Percentiles rank a stretch among this genome's conserved stretches.
Evolutionary conservation across 1,140 invertebrate genomes (phyloP).

Genomic region (Bradysia coprophila): DNA sequence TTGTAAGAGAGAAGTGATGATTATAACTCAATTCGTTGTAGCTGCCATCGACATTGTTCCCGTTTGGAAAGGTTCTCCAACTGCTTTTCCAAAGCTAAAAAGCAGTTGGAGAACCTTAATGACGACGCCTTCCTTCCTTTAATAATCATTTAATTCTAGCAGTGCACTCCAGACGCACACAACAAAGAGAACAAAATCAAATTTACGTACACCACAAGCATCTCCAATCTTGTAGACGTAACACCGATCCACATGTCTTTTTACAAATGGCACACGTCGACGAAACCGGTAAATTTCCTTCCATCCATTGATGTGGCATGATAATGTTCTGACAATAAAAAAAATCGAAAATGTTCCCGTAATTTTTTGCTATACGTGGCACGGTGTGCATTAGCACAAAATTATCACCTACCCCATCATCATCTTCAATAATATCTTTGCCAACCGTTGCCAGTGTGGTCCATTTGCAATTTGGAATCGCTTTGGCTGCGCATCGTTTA

Average conservation of each 20-base stretch:
- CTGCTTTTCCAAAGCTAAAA: no score
- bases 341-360: neutral
- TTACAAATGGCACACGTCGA: conserved; percentile 89
- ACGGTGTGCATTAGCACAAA: no score
- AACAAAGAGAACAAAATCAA: no score
- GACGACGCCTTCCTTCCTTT: no score
- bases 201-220: conserved; percentile 97
- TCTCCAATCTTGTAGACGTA: conserved; percentile 85
- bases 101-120: no score
- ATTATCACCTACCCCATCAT: conserved; percentile 55
- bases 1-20: no score
- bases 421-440: conserved; percentile 82
- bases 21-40: no score
- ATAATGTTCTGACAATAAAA: conserved; percentile 53
- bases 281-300: conserved; percentile 89
- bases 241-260: conserved; percentile 88
- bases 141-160: no score
- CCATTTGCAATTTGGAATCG: conserved; percentile 88
- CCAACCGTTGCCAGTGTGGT: conserved; percentile 84
- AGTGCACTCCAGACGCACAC: no score
- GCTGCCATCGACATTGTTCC: no score
- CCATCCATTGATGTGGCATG: conserved; percentile 97
- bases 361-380: neutral
- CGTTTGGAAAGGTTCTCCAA: no score
- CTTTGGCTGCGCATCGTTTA: conserved; percentile 79